These are phyloP conservation scores for Dastarcus helophoroides DNA, from an alignment of 2,888 invertebrate genomes.

Conservation along the genomic window DNA sequence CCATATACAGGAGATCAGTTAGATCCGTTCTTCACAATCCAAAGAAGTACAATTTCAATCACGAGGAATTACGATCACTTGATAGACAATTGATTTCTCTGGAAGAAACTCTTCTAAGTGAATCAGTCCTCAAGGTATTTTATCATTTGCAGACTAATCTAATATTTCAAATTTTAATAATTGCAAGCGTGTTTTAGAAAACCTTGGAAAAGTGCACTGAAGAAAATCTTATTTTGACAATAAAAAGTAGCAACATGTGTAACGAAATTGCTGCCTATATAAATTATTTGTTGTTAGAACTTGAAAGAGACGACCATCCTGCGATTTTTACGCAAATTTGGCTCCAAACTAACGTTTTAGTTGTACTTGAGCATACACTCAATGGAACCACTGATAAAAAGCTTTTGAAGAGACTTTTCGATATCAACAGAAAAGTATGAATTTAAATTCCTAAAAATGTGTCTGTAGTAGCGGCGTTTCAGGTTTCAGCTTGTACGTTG, in stretches of 20 bases:
- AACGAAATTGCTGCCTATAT: slow-evolving; percentile 59
- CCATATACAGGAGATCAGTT: slow-evolving; percentile 61
- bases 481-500: slow-evolving; percentile 69
- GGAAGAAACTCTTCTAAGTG: slow-evolving; percentile 17
- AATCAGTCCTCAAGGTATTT: too few relatives aligned
- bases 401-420: slow-evolving; percentile 57
- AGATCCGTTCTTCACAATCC: slow-evolving; percentile 56
- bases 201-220: too few relatives aligned
- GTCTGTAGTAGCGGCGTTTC: slow-evolving; percentile 10
- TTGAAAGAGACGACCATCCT: slow-evolving; percentile 50
- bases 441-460: slow-evolving; percentile 2
- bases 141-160: too few relatives aligned
- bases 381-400: slow-evolving; percentile 73
- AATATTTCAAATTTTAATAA: too few relatives aligned
- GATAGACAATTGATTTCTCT: slow-evolving; percentile 9
- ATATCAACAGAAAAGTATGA: slow-evolving; percentile 62
- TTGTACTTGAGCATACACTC: slow-evolving; percentile 55
- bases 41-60: slow-evolving; percentile 45
- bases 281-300: slow-evolving; percentile 46
- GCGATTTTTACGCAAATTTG: slow-evolving; percentile 45
- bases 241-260: too few relatives aligned
- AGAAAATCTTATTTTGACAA: too few relatives aligned
- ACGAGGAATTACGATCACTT: slow-evolving; percentile 54
- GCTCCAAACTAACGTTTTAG: slow-evolving; percentile 55
- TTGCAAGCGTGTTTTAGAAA: too few relatives aligned